Evolutionary conservation across 1,140 invertebrate genomes (phyloP), one percentile per base, ranked within the genome.

Genomic region (Drosophila azteca): DNA sequence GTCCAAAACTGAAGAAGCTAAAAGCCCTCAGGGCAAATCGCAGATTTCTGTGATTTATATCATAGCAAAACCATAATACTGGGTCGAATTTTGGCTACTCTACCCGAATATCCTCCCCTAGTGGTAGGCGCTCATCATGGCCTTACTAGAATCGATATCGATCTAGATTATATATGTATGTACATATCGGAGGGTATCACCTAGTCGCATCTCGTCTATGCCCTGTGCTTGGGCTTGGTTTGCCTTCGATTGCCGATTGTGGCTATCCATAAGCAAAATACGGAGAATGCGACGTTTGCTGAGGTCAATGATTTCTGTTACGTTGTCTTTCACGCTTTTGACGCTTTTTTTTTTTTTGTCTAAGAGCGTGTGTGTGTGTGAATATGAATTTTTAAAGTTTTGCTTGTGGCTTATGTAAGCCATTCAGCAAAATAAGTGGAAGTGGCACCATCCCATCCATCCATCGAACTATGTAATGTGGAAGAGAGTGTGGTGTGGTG

Each of bases 271-370:
- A 87, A 62, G 71, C 78, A 74, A 87, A 85, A 87, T 83, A 77
- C 72, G 80, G 80, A 80, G 71, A 84, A 83, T 79, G 80, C 67
- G 72, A 58, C 63, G 52, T 63, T 66, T 84, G 80, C 78, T 78
- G 82, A 85, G 81, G 81, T 85, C 81, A 85, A 85, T 82, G 81
- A 77, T 85, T 87, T 82, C 81, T 85, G 77, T 84, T 79, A 71
- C 73, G 79, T 77, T 82, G 73, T 82, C 62, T 83, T 73, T 84
- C 61, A 71, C 70, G 79, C 68, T 75, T 79, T 82, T 81, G 59
- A 82, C 79, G 69, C 74, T 84, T 77, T 76, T 85, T 72, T 39
- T 55, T 17, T 22, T 48, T 52, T 44, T 50, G 45, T 29, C 29
- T 6, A 17, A 20, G 11, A 57, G 52, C 43, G 26, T 26, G 24